A percentile compares a stretch with the other conserved stretches of the same genome.
Evolutionary conservation across 2,113 vertebrate genomes (phyloP).

Genomic region (Limnothrissa miodon): DNA sequence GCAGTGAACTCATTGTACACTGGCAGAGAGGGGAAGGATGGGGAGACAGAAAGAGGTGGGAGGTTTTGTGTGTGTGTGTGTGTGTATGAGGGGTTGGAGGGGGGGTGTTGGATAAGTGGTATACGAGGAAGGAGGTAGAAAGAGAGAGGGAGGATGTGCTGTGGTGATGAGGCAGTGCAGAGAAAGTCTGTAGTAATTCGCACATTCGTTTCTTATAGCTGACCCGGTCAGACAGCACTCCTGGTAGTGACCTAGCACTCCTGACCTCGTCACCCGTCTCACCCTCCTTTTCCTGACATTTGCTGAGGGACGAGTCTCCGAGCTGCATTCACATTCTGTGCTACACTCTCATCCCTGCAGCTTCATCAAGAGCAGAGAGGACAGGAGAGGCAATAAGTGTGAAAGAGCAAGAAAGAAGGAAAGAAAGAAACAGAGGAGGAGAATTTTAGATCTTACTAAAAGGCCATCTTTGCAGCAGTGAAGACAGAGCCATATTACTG

Average conservation of each 20-base stretch:
- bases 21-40: not conserved
- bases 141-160: not conserved
- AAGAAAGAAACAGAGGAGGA: not conserved
- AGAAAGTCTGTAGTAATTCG: slow-evolving; percentile 35
- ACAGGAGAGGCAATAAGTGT: not conserved
- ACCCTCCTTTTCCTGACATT: not conserved
- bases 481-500: not conserved
- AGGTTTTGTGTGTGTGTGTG: too few species aligned
- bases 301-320: not conserved
- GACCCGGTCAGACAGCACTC: slow-evolving; percentile 41
- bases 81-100: not conserved
- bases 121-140: slow-evolving; percentile 28
- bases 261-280: slow-evolving; percentile 32
- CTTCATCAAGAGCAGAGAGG: not conserved
- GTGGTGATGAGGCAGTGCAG: slow-evolving; percentile 5
- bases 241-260: slow-evolving; percentile 38
- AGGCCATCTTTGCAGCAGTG: not conserved
- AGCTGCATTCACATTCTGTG: not conserved
- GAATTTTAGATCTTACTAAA: not conserved
- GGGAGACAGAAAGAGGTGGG: not conserved
- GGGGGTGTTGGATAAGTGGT: too few species aligned
- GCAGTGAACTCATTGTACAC: slow-evolving; percentile 22
- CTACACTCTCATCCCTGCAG: not conserved
- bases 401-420: not conserved
- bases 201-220: slow-evolving; percentile 40